Conservation (phyloP, 1,140 invertebrate genomes). For the Cardiocondyla obscurior region DNA sequence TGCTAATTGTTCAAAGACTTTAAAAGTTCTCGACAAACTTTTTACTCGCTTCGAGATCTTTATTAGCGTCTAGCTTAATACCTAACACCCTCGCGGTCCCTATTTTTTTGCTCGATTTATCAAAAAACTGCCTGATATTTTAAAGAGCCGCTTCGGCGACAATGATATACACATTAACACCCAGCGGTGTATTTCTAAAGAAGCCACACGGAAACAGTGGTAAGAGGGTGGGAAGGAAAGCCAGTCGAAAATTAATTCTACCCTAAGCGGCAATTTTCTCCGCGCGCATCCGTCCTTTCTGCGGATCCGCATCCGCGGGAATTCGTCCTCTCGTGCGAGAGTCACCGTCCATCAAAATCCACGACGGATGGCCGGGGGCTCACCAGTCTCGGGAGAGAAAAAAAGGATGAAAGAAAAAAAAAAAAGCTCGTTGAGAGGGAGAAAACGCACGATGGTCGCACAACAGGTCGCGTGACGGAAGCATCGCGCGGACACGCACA, state of each 20-base stretch:
- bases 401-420: conserved; percentile 17
- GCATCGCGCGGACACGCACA: conserved; percentile 55
- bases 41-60: not conserved
- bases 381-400: conserved; percentile 3
- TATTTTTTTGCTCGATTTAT: not conserved
- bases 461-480: conserved; percentile 69
- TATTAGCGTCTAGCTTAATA: not conserved
- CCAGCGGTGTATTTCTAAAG: not conserved
- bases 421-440: conserved; percentile 3
- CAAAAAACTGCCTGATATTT: not conserved
- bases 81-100: not conserved
- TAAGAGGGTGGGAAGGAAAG: not conserved
- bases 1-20: not conserved
- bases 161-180: not conserved
- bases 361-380: conserved; percentile 31
- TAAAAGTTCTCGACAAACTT: not conserved
- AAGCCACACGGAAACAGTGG: not conserved
- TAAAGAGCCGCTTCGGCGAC: not conserved
- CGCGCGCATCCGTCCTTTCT: conserved; percentile 54
- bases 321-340: conserved; percentile 68
- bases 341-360: conserved; percentile 64
- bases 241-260: conserved; percentile 39
- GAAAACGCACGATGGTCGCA: conserved; percentile 36
- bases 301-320: conserved; percentile 65
- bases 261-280: conserved; percentile 59